Evolutionary conservation across 2,888 invertebrate species (phyloP).

Genomic region (Tenodera sinensis): DNA sequence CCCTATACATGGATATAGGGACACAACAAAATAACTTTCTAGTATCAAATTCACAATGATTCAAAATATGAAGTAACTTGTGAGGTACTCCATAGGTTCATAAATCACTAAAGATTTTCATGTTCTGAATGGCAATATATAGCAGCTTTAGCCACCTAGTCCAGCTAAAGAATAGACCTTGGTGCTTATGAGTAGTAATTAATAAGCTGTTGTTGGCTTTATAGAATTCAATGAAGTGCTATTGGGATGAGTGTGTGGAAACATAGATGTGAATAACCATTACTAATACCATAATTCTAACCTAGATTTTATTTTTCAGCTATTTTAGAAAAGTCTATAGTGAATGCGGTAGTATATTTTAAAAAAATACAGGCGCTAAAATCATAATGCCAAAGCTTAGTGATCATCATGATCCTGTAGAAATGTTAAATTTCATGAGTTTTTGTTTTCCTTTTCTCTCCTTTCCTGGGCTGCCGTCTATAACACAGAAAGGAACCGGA

Average conservation of each 20-base stretch:
- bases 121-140: not conserved
- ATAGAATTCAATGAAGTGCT: not conserved
- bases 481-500: constrained; percentile 56
- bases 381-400: not conserved
- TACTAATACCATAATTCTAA: not conserved
- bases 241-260: not conserved
- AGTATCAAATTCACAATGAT: too few species aligned
- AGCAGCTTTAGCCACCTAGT: not conserved
- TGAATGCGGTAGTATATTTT: not conserved
- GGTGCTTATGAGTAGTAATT: not conserved
- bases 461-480: constrained; percentile 23
- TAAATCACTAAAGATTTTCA: not conserved
- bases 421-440: constrained; percentile 1
- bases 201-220: not conserved
- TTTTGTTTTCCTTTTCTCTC: constrained; percentile 30
- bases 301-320: not conserved
- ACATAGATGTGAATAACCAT: not conserved
- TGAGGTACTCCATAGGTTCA: not conserved
- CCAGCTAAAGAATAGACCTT: not conserved
- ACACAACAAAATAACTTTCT: too few species aligned
- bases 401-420: not conserved
- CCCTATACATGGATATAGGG: too few species aligned
- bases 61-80: too few species aligned
- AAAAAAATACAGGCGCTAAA: not conserved
- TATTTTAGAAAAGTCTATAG: not conserved